These are phyloP conservation scores for Pachyseris speciosa DNA, from an alignment of 64 coral and sea anemone genomes.

Conservation along the genomic window DNA sequence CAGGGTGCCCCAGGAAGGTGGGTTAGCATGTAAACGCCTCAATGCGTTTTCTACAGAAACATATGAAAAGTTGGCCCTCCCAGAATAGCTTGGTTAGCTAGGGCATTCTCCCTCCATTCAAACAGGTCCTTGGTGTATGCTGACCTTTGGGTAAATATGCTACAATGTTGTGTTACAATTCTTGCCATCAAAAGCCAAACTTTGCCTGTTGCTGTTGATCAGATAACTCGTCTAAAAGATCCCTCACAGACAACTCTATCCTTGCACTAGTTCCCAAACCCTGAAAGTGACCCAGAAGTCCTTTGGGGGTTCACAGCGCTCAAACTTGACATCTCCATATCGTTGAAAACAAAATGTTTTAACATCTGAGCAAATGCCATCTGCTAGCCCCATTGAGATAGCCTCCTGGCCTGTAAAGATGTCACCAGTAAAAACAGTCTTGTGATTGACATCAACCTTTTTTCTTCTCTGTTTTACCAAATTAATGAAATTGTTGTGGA, in stretches of 20 bases:
- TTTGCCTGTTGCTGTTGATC: constrained; percentile 20
- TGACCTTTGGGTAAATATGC: no score
- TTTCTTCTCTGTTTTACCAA: constrained; percentile 82
- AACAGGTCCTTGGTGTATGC: no score
- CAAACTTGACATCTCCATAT: constrained; percentile 91
- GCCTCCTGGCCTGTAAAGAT: constrained; percentile 73
- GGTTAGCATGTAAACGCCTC: no score
- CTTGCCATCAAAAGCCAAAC: neutral
- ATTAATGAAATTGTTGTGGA: constrained; percentile 87
- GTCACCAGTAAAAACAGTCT: constrained; percentile 86
- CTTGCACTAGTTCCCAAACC: constrained; percentile 5
- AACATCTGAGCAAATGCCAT: constrained; percentile 75
- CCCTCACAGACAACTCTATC: constrained; percentile 31
- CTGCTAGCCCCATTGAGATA: constrained; percentile 78
- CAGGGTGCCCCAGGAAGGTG: no score
- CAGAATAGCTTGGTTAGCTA: no score
- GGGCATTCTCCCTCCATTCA: no score
- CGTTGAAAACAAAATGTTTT: constrained; percentile 61
- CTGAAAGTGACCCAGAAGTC: constrained; percentile 38
- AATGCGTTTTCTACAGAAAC: no score
- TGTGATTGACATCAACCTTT: constrained; percentile 75
- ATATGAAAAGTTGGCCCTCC: no score
- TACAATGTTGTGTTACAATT: no score
- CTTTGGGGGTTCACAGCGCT: constrained; percentile 76
- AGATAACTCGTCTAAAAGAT: constrained; percentile 40